These are phyloP conservation scores for Leucophenga varia DNA, from an alignment of 1,140 invertebrate species.

Conservation along the genomic window DNA sequence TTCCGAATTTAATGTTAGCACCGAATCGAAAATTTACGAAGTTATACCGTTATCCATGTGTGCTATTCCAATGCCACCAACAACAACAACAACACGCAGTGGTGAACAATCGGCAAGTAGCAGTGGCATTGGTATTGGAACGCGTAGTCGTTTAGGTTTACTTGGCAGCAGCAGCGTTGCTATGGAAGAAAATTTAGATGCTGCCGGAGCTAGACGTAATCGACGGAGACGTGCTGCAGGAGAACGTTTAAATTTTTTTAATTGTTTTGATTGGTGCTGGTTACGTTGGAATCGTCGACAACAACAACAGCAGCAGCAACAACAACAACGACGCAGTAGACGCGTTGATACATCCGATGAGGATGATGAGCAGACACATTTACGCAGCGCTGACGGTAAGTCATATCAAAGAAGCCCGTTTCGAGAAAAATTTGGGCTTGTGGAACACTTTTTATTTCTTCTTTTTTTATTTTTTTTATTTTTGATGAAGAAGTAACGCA, in stretches of 20 bases:
- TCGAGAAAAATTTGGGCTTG: constrained; percentile 22
- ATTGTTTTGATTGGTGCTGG: constrained; percentile 33
- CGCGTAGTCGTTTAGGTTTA: constrained; percentile 26
- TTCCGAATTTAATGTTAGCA: constrained; percentile 40
- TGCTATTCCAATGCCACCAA: constrained; percentile 36
- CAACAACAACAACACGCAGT: not conserved
- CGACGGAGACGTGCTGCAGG: constrained; percentile 21
- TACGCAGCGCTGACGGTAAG: constrained; percentile 22
- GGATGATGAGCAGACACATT: constrained; percentile 44
- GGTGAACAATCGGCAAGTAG: constrained; percentile 13
- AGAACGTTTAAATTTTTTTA: too few species aligned
- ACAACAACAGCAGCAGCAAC: too few species aligned
- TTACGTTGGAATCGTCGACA: constrained; percentile 14
- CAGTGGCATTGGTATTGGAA: constrained; percentile 15
- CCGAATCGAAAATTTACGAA: constrained; percentile 47
- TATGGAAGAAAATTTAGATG: constrained; percentile 14
- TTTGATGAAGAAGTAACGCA: too few species aligned
- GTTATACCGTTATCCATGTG: constrained; percentile 52
- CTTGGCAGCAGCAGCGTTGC: constrained; percentile 8
- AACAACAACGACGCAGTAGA: too few species aligned
- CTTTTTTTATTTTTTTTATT: too few species aligned
- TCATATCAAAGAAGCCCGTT: too few species aligned
- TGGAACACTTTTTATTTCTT: too few species aligned
- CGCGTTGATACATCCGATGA: constrained; percentile 25
- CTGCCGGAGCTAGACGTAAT: constrained; percentile 21